These are phyloP conservation scores for Spongia lamella DNA, from an alignment of 37 sponge, comb jelly and placozoan genomes.

Conservation along the genomic window DNA sequence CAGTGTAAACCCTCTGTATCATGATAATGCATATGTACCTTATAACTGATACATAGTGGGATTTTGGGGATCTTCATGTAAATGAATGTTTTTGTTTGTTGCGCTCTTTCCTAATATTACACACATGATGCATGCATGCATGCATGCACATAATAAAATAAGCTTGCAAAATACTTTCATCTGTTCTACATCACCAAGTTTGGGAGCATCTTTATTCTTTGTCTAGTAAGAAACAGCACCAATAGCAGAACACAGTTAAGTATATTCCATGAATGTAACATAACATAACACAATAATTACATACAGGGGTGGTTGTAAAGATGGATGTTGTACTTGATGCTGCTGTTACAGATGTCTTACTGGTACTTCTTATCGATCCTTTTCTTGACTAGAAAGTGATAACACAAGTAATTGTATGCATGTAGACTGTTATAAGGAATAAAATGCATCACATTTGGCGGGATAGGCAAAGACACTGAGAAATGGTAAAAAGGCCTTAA, in stretches of 20 bases:
- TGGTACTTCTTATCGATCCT: too few relatives aligned
- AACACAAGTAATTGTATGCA: too few relatives aligned
- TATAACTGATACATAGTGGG: slow-evolving; percentile 83
- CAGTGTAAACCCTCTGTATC: too few relatives aligned
- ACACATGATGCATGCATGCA: background rate
- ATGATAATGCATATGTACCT: slow-evolving; percentile 27
- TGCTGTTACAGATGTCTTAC: too few relatives aligned
- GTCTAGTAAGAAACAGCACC: too few relatives aligned
- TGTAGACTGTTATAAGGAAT: background rate
- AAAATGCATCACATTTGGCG: background rate
- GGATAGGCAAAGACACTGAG: background rate
- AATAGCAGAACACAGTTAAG: too few relatives aligned
- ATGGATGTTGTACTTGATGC: too few relatives aligned
- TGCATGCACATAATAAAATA: background rate
- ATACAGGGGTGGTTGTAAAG: background rate
- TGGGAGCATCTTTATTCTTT: background rate
- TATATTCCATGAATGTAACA: too few relatives aligned
- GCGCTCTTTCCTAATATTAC: slow-evolving; percentile 74
- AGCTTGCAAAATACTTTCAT: slow-evolving; percentile 56
- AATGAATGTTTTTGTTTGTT: slow-evolving; percentile 82
- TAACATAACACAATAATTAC: background rate
- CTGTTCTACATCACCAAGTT: slow-evolving; percentile 65
- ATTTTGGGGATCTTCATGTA: slow-evolving; percentile 89
- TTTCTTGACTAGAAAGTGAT: too few relatives aligned
- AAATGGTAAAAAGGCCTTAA: slow-evolving; percentile 4